These are phyloP conservation scores for Pteruthius melanotis DNA, from an alignment of 2,113 vertebrate species.

Conservation along the genomic window DNA sequence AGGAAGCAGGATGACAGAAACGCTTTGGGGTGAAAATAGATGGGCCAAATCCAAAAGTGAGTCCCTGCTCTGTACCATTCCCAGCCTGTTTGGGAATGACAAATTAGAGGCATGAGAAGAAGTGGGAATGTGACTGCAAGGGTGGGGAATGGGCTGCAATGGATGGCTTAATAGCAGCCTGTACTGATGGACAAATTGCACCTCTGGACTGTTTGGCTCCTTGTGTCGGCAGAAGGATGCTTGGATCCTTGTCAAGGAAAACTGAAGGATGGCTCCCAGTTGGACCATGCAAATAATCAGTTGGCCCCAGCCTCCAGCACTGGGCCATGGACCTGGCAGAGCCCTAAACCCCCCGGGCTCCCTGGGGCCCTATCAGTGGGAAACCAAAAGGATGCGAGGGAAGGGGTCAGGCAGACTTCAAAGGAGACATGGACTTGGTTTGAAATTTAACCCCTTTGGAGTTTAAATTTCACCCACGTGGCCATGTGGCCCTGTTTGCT, in stretches of 20 bases:
- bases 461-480: conserved; percentile 47
- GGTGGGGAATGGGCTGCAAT: neutral
- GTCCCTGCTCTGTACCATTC: neutral
- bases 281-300: neutral
- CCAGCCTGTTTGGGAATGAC: neutral
- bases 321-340: neutral
- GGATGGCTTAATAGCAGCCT: neutral
- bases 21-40: neutral
- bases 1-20: neutral
- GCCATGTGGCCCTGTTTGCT: neutral
- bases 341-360: neutral
- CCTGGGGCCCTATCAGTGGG: neutral
- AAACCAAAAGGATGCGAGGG: neutral
- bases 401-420: neutral
- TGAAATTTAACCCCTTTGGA: conserved; percentile 25
- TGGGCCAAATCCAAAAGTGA: neutral
- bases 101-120: neutral
- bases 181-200: conserved; percentile 15
- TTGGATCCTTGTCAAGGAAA: conserved; percentile 40
- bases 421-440: conserved; percentile 48
- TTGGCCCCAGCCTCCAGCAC: neutral
- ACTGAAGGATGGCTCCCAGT: conserved; percentile 60
- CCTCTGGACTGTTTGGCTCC: neutral
- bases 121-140: neutral
- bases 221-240: neutral